phyloP scores from a whole-genome alignment of 2,888 invertebrate species.

The Axea sp. region DNA sequence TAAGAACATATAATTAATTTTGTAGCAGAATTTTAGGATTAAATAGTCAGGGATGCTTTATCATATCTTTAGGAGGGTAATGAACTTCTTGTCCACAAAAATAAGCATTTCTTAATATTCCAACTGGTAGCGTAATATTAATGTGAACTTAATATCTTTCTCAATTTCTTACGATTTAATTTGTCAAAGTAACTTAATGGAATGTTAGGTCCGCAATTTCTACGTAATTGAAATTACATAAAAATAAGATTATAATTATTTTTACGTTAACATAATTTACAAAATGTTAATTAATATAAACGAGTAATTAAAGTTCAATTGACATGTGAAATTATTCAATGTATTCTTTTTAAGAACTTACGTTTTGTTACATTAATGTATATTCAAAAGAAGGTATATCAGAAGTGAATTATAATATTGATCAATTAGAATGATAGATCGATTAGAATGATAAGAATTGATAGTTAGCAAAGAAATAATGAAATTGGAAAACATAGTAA shows the following conservation, averaged over 20 bases:
- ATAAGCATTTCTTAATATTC: slow-evolving; percentile 36
- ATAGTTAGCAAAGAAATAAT: too few relatives aligned
- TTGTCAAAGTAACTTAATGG: slow-evolving; percentile 45
- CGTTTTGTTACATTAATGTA: too few relatives aligned
- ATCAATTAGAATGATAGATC: too few relatives aligned
- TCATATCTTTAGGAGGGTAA: slow-evolving; percentile 10
- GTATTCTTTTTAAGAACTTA: too few relatives aligned
- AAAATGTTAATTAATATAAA: slow-evolving; percentile 5
- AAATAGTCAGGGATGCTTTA: slow-evolving; percentile 19
- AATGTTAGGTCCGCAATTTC: slow-evolving; percentile 43
- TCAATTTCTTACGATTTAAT: slow-evolving; percentile 41
- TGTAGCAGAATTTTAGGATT: slow-evolving; percentile 1
- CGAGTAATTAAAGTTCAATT: not conserved
- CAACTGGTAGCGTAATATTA: slow-evolving; percentile 32
- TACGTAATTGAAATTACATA: slow-evolving; percentile 38
- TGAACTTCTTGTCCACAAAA: slow-evolving; percentile 26
- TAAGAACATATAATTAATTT: slow-evolving; percentile 22
- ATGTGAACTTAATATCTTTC: slow-evolving; percentile 40
- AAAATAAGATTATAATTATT: slow-evolving; percentile 17
- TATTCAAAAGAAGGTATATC: too few relatives aligned
- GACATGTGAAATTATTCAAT: not conserved
- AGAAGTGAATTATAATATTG: too few relatives aligned
- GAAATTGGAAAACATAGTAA: too few relatives aligned
- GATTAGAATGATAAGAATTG: too few relatives aligned
- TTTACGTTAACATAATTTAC: slow-evolving; percentile 5